These are phyloP conservation scores for Anoplolepis gracilipes DNA, from an alignment of 1,140 invertebrate species.

Conservation along the genomic window DNA sequence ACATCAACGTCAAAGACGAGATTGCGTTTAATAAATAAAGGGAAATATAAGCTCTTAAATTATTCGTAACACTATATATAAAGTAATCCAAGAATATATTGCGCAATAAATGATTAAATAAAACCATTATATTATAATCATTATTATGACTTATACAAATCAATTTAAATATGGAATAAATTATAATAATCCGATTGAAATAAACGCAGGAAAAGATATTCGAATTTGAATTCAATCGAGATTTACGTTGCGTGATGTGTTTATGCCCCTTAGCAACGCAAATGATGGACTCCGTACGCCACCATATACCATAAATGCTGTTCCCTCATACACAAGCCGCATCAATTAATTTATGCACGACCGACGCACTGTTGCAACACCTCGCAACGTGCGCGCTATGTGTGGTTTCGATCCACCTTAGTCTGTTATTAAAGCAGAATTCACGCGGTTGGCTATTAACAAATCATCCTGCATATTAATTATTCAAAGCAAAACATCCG, in stretches of 20 bases:
- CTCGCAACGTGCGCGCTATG: slow-evolving; percentile 1
- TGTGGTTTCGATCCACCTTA: slow-evolving; percentile 10
- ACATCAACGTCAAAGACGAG: background rate
- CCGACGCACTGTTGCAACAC: background rate
- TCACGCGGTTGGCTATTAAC: slow-evolving; percentile 14
- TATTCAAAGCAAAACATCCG: background rate
- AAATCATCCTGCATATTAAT: background rate
- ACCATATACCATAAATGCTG: slow-evolving; percentile 27
- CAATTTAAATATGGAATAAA: background rate
- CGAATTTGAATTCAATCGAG: slow-evolving; percentile 40
- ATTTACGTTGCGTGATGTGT: slow-evolving; percentile 14
- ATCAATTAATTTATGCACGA: slow-evolving; percentile 56
- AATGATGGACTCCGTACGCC: slow-evolving; percentile 39
- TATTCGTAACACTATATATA: background rate
- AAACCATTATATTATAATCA: background rate
- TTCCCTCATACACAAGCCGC: slow-evolving; percentile 12
- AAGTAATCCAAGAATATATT: background rate
- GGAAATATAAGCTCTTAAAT: background rate
- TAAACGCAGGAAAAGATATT: background rate
- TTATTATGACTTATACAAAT: background rate
- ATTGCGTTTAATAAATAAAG: background rate
- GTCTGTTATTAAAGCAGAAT: slow-evolving; percentile 43
- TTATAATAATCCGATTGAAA: background rate
- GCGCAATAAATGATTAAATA: background rate
- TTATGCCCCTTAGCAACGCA: slow-evolving; percentile 31